These are phyloP conservation scores for Atopsyche davidsoni DNA, from an alignment of 1,140 invertebrate genomes.

Conservation along the genomic window DNA sequence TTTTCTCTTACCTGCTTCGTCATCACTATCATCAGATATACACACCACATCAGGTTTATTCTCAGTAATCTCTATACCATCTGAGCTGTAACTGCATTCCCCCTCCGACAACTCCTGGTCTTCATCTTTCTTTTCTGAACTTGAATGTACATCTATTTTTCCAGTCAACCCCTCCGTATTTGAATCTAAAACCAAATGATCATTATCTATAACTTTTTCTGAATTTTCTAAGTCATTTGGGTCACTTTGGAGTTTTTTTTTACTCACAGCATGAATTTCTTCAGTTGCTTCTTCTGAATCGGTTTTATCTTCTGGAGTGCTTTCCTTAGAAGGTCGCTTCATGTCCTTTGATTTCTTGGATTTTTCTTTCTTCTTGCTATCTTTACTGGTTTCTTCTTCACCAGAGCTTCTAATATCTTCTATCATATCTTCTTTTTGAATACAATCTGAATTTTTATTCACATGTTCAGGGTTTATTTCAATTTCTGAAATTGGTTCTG, in stretches of 20 bases:
- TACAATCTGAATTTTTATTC: too few species aligned
- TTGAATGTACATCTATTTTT: not conserved
- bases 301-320: not conserved
- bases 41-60: slow-evolving; percentile 20
- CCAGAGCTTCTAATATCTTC: not conserved
- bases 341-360: not conserved
- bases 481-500: not conserved
- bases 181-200: too few species aligned
- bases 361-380: slow-evolving; percentile 2
- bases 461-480: too few species aligned
- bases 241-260: slow-evolving; percentile 18
- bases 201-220: not conserved
- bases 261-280: not conserved
- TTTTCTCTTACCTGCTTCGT: slow-evolving; percentile 4
- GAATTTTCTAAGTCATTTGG: slow-evolving; percentile 17
- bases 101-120: slow-evolving; percentile 21
- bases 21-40: slow-evolving; percentile 20
- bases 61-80: slow-evolving; percentile 15
- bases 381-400: not conserved
- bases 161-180: not conserved
- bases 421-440: not conserved
- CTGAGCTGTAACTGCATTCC: slow-evolving; percentile 26
- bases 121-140: not conserved
- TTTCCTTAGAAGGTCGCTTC: not conserved
- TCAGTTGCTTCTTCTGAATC: not conserved